Conservation (phyloP, 2,888 invertebrate species). For the Athalia circularis region DNA sequence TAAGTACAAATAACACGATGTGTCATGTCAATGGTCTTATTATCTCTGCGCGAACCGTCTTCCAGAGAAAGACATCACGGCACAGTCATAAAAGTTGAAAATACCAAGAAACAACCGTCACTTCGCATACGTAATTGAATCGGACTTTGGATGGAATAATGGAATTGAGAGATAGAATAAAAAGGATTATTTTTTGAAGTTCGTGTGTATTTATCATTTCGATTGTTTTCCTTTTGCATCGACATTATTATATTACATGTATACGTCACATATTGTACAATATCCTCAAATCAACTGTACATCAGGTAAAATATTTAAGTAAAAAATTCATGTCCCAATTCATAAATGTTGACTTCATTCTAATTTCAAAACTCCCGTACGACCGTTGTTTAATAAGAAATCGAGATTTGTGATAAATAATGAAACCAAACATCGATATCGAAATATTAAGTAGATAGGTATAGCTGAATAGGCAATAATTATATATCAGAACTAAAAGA, state of each 20-base stretch:
- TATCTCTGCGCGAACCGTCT: no score
- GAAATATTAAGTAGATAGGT: conserved; percentile 59
- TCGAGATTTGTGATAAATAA: conserved; percentile 15
- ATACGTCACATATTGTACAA: conserved; percentile 71
- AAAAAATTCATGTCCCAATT: conserved; percentile 61
- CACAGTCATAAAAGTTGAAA: neutral
- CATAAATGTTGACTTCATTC: conserved; percentile 52
- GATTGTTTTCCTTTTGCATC: conserved; percentile 47
- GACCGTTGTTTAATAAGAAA: no score
- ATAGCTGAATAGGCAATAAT: conserved; percentile 48
- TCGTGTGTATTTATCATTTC: conserved; percentile 57
- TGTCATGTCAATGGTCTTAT: neutral
- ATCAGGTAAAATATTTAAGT: conserved; percentile 50
- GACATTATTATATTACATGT: conserved; percentile 68
- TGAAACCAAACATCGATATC: conserved; percentile 55
- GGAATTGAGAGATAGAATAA: neutral
- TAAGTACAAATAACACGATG: neutral
- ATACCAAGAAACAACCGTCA: neutral
- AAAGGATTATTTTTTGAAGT: conserved; percentile 39
- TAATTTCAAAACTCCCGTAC: neutral
- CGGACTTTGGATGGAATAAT: neutral
- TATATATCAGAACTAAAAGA: conserved; percentile 69
- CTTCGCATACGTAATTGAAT: neutral
- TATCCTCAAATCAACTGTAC: conserved; percentile 57
- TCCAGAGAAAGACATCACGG: neutral